Evolutionary conservation across 2,888 invertebrate species (phyloP).

Genomic region (Folsomia manolachei): DNA sequence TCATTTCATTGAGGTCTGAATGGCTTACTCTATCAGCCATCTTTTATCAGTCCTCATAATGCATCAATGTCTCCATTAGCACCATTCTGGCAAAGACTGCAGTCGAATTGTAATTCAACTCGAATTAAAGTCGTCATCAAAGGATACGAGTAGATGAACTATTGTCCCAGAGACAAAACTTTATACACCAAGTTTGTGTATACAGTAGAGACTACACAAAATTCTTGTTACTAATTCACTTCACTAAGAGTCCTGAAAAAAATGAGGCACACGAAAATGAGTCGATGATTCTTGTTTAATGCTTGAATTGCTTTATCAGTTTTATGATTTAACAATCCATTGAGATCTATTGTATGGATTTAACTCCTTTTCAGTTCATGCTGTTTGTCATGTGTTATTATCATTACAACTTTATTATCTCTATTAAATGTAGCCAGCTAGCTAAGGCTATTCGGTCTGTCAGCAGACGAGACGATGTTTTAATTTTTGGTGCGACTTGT

Average conservation of each 20-base stretch:
- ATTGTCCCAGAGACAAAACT: not conserved
- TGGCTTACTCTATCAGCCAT: slow-evolving; percentile 19
- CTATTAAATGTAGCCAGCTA: no score
- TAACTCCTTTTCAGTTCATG: not conserved
- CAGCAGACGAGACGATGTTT: not conserved
- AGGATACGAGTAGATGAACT: slow-evolving; percentile 1
- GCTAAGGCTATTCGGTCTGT: no score
- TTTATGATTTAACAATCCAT: not conserved
- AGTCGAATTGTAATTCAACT: not conserved
- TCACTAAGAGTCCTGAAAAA: no score
- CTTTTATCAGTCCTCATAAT: slow-evolving; percentile 17
- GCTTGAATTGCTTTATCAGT: not conserved
- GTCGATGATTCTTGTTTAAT: not conserved
- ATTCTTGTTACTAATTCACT: not conserved
- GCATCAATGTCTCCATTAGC: slow-evolving; percentile 26
- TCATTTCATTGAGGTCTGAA: not conserved
- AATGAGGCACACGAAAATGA: not conserved
- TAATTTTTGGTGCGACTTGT: no score
- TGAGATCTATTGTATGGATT: not conserved
- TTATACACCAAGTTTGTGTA: not conserved
- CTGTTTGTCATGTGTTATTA: not conserved
- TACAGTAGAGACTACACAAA: not conserved
- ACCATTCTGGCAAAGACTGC: not conserved
- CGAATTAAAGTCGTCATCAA: slow-evolving; percentile 3
- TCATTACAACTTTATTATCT: not conserved